Conservation (phyloP, 2,113 vertebrate genomes). For the Silurus asotus region DNA sequence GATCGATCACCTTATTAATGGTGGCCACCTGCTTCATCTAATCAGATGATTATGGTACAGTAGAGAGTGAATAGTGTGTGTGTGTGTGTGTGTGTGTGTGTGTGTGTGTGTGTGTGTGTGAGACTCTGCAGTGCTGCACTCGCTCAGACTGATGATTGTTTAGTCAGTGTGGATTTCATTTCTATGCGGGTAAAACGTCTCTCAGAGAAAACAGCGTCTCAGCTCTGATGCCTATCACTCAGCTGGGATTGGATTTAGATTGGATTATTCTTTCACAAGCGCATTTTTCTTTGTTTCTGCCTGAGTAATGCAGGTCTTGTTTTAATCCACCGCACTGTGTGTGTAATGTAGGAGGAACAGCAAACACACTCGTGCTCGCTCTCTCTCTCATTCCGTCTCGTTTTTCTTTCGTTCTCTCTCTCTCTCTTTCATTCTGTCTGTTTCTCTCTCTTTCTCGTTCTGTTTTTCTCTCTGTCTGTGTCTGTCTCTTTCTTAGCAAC, state of each 20-base stretch:
- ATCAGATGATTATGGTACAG: background rate
- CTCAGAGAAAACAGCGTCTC: slow-evolving; percentile 53
- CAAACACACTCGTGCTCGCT: background rate
- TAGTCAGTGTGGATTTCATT: slow-evolving; percentile 40
- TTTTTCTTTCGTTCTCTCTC: too few relatives aligned
- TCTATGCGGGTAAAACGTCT: slow-evolving; percentile 49
- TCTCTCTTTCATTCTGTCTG: too few relatives aligned
- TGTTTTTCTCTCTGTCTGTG: too few relatives aligned
- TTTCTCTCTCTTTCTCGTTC: too few relatives aligned
- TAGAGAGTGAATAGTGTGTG: background rate
- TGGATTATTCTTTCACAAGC: slow-evolving; percentile 51
- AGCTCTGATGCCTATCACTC: slow-evolving; percentile 66
- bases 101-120: background rate
- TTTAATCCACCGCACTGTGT: slow-evolving; percentile 15
- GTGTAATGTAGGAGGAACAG: slow-evolving; percentile 6
- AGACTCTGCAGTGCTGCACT: background rate
- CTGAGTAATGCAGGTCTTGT: background rate
- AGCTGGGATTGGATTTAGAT: slow-evolving; percentile 61
- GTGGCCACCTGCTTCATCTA: too few relatives aligned
- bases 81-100: background rate
- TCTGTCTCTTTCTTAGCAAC: background rate
- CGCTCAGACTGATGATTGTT: background rate
- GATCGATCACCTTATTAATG: background rate
- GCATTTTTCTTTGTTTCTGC: slow-evolving; percentile 20
- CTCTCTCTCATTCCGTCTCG: background rate